Evolutionary conservation across 2,113 vertebrate genomes (phyloP).

Genomic region (Ceyx melanurus): DNA sequence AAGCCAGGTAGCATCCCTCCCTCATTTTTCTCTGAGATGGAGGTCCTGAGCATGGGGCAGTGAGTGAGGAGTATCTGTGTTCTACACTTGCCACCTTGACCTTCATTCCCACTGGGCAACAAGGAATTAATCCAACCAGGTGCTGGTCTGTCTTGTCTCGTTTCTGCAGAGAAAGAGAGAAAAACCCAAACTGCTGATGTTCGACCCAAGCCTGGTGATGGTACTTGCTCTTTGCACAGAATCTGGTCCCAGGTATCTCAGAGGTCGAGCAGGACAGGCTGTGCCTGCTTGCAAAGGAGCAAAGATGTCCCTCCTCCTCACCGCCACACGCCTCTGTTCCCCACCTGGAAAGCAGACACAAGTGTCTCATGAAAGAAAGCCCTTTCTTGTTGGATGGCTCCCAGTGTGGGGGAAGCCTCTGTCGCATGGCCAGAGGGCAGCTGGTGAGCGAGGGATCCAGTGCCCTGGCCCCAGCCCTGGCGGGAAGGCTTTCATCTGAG

Average conservation of each 20-base stretch:
- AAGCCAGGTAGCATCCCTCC: not conserved
- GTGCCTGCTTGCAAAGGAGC: not conserved
- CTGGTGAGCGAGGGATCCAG: not conserved
- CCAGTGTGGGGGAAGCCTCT: not conserved
- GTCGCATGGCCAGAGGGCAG: accelerated
- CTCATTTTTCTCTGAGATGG: not conserved
- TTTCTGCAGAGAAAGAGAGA: not conserved
- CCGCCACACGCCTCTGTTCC: not conserved
- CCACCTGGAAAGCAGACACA: accelerated
- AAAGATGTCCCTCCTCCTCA: accelerated
- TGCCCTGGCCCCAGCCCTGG: not conserved
- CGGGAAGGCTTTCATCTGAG: not conserved
- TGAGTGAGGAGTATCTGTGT: not conserved
- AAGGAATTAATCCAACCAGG: not conserved
- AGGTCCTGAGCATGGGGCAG: not conserved
- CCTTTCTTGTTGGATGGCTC: not conserved
- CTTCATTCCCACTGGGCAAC: accelerated
- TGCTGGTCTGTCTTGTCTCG: accelerated
- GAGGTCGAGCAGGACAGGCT: not conserved
- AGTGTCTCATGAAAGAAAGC: not conserved
- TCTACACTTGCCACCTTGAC: not conserved
- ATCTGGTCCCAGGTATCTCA: not conserved
- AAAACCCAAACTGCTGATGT: not conserved
- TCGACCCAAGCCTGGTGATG: not conserved
- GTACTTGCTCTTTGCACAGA: accelerated